Evolutionary conservation across 2,888 invertebrate species (phyloP).

Genomic region (Neelides folsomi): DNA sequence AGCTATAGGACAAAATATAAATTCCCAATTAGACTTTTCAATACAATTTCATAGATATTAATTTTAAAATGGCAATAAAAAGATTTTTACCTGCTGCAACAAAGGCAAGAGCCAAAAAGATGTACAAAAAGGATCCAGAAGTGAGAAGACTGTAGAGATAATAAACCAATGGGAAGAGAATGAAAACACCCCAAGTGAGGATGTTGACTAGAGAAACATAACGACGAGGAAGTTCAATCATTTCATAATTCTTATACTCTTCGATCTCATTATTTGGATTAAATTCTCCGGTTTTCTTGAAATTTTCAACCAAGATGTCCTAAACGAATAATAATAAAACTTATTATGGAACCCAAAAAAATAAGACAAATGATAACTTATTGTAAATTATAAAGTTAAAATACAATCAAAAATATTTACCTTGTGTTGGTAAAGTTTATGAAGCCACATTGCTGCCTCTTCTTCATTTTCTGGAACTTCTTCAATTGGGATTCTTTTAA

Average conservation of each 20-base stretch:
- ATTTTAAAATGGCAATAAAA: conserved; percentile 11
- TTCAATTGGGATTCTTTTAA: conserved; percentile 67
- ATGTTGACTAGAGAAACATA: conserved; percentile 58
- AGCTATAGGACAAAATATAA: conserved; percentile 47
- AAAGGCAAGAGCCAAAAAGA: conserved; percentile 55
- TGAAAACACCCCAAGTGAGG: conserved; percentile 53
- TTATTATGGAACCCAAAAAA: neutral
- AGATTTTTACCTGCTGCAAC: conserved; percentile 53
- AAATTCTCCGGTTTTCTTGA: conserved; percentile 61
- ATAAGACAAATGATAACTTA: neutral
- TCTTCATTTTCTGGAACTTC: conserved; percentile 63
- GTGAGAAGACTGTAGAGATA: conserved; percentile 52
- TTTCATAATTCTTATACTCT: conserved; percentile 41
- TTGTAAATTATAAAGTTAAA: neutral
- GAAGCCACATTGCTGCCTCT: conserved; percentile 64
- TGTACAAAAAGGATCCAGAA: conserved; percentile 57
- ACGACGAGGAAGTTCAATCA: conserved; percentile 48
- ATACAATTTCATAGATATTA: neutral
- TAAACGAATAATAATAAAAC: conserved; percentile 35
- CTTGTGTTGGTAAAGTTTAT: conserved; percentile 66
- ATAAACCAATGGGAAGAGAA: conserved; percentile 58
- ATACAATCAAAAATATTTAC: conserved; percentile 40
- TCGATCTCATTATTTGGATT: conserved; percentile 60
- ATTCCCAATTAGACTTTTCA: neutral
- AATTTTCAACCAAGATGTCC: conserved; percentile 63